These are phyloP conservation scores for Adela reaumurella DNA, from an alignment of 2,888 invertebrate genomes.

Conservation along the genomic window DNA sequence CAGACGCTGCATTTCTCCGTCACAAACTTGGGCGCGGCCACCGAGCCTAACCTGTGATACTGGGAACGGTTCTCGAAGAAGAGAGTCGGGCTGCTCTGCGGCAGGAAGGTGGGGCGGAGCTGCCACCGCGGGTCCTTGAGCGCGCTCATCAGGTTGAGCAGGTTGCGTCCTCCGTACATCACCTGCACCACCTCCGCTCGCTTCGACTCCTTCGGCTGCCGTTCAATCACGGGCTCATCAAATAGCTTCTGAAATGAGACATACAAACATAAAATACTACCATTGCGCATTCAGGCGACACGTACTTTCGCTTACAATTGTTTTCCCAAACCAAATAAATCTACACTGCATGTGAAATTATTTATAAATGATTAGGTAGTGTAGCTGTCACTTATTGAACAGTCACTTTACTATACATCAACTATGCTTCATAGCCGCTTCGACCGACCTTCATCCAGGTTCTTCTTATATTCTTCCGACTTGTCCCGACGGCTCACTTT, in stretches of 20 bases:
- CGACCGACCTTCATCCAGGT: too few species aligned
- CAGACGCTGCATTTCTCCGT: constrained; percentile 49
- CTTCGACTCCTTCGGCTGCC: constrained; percentile 36
- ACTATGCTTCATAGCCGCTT: too few species aligned
- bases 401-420: too few species aligned
- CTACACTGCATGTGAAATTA: too few species aligned
- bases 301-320: too few species aligned
- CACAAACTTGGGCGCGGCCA: constrained; percentile 56
- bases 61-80: constrained; percentile 62
- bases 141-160: constrained; percentile 57
- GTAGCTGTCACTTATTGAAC: too few species aligned
- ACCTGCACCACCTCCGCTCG: constrained; percentile 39
- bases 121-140: constrained; percentile 53
- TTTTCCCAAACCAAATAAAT: too few species aligned
- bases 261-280: too few species aligned
- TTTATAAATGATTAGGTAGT: too few species aligned
- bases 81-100: constrained; percentile 52
- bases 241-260: constrained; percentile 39
- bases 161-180: constrained; percentile 50
- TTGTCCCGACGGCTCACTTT: too few species aligned
- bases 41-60: constrained; percentile 56
- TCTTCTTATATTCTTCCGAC: too few species aligned
- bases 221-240: constrained; percentile 33
- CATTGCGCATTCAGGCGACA: too few species aligned
- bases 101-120: constrained; percentile 51